Evolutionary conservation across 2,888 invertebrate species (phyloP).

Genomic region (Bombylius discolor): DNA sequence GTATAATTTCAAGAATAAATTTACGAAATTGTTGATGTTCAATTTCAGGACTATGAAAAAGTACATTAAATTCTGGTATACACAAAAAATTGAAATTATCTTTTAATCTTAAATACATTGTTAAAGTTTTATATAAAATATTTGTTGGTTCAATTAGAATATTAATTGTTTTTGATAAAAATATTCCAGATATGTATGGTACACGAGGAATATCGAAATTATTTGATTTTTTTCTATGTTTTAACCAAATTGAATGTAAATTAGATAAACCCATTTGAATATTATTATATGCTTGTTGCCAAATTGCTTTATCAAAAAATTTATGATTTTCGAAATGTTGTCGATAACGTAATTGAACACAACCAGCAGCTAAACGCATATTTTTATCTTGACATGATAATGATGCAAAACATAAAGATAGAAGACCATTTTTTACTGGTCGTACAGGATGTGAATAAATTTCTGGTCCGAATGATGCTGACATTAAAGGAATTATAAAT

Average conservation of each 20-base stretch:
- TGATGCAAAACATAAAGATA: conserved; percentile 57
- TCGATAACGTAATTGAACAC: conserved; percentile 59
- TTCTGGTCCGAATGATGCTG: conserved; percentile 60
- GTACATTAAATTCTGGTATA: conserved; percentile 78
- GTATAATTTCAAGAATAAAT: conserved; percentile 67
- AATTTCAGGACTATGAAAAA: conserved; percentile 68
- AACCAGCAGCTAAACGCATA: conserved; percentile 59
- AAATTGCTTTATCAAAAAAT: conserved; percentile 33
- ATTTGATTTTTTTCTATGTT: conserved; percentile 27
- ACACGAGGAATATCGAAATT: conserved; percentile 28
- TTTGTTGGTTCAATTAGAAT: conserved; percentile 62
- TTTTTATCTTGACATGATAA: conserved; percentile 53
- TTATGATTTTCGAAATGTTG: conserved; percentile 57
- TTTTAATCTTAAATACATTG: conserved; percentile 65
- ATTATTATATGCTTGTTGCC: conserved; percentile 33
- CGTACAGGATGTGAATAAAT: conserved; percentile 57
- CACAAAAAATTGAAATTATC: conserved; percentile 58
- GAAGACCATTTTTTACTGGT: conserved; percentile 53
- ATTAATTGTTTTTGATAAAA: conserved; percentile 38
- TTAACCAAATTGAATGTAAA: conserved; percentile 26
- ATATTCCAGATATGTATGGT: conserved; percentile 29
- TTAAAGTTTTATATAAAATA: conserved; percentile 63
- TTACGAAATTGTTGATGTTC: conserved; percentile 52
- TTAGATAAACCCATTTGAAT: conserved; percentile 30
- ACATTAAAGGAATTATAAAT: conserved; percentile 66